A percentile compares a stretch with the other conserved stretches of the same genome.
These are phyloP conservation scores for Clepsis dumicolana DNA, from an alignment of 2,888 invertebrate genomes.

Conservation along the genomic window DNA sequence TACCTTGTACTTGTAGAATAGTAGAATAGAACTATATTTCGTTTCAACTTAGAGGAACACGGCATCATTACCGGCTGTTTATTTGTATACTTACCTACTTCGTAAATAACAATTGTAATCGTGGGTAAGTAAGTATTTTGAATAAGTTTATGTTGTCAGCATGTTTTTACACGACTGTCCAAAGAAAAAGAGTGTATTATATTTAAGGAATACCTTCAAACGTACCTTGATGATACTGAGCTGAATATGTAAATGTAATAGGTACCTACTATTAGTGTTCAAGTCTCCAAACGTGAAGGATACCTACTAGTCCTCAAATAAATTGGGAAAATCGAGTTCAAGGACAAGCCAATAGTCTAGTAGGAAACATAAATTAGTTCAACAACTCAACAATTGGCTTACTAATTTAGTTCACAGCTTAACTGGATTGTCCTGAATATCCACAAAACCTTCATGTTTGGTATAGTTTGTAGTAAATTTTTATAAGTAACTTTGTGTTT, in stretches of 20 bases:
- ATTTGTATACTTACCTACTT: background rate
- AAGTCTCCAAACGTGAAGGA: background rate
- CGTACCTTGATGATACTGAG: background rate
- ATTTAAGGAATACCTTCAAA: too few species aligned
- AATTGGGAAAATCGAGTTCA: conserved; percentile 5
- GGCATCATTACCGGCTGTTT: conserved; percentile 9
- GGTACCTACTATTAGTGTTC: too few species aligned
- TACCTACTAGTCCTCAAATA: background rate
- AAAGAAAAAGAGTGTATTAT: too few species aligned
- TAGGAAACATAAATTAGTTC: conserved; percentile 1
- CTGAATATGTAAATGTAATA: background rate
- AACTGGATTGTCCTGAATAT: background rate
- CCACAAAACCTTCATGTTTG: background rate
- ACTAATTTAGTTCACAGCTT: conserved; percentile 8
- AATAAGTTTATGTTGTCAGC: background rate
- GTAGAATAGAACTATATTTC: conserved; percentile 33
- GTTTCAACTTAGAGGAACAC: conserved; percentile 10
- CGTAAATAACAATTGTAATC: background rate
- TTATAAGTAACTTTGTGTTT: too few species aligned
- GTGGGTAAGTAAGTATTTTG: background rate
- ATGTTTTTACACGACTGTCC: background rate
- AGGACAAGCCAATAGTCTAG: background rate
- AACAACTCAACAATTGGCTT: background rate
- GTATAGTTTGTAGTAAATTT: too few species aligned
- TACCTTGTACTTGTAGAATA: conserved; percentile 34